Conservation (phyloP, 2,797 vertebrate genomes). For the Neosalanx taihuensis region DNA sequence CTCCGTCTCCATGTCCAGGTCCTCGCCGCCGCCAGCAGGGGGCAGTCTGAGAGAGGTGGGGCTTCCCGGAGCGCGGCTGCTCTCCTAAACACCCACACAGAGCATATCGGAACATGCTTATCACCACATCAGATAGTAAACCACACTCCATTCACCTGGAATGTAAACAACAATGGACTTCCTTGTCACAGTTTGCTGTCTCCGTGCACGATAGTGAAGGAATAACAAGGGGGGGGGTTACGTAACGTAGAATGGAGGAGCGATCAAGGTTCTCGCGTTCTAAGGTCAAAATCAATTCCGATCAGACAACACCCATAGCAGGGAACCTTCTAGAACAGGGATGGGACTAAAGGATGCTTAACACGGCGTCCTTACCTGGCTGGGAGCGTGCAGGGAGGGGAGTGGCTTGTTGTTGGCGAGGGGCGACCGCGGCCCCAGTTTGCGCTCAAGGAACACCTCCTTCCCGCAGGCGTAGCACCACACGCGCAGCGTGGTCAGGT, state of each 20-base stretch:
- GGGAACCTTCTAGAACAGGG: too few species aligned
- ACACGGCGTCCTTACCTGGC: slow-evolving; percentile 57
- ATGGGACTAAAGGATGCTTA: too few species aligned
- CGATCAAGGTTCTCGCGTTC: too few species aligned
- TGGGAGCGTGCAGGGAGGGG: slow-evolving; percentile 64
- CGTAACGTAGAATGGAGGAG: not conserved
- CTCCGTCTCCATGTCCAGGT: slow-evolving; percentile 91
- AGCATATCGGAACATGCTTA: slow-evolving; percentile 18
- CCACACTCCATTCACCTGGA: not conserved
- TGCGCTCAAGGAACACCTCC: slow-evolving; percentile 95
- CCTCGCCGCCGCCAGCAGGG: slow-evolving; percentile 82
- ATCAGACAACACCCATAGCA: not conserved
- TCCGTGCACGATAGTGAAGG: not conserved
- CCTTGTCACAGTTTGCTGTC: not conserved
- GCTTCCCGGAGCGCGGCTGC: slow-evolving; percentile 79
- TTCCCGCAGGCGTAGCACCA: slow-evolving; percentile 98
- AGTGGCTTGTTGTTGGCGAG: slow-evolving; percentile 71
- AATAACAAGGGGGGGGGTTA: not conserved
- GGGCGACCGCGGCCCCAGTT: slow-evolving; percentile 79
- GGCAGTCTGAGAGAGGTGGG: slow-evolving; percentile 85
- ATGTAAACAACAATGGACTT: not conserved
- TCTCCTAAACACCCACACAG: slow-evolving; percentile 70
- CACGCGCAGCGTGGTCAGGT: slow-evolving; percentile 94
- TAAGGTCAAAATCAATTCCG: not conserved
- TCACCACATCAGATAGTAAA: not conserved